phyloP scores from a whole-genome alignment of 2,113 vertebrate species.

The Platanista minor region DNA sequence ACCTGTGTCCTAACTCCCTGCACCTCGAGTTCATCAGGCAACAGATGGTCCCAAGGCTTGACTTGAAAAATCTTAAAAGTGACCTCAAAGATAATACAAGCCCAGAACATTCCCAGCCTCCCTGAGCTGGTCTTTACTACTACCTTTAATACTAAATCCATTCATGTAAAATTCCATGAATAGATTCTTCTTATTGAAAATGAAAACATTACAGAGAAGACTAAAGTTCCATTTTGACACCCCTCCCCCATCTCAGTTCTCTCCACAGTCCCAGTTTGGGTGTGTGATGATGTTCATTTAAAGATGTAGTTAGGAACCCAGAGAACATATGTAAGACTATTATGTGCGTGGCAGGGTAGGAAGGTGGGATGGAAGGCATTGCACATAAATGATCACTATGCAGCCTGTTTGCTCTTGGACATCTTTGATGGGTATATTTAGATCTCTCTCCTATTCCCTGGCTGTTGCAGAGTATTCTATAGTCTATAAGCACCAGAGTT shows the following conservation, averaged over 20 bases:
- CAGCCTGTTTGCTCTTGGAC: background rate
- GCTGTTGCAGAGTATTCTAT: background rate
- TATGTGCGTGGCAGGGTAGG: background rate
- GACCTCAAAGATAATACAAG: constrained; percentile 42
- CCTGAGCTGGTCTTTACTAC: background rate
- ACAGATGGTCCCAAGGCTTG: constrained; percentile 61
- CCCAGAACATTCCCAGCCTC: constrained; percentile 28
- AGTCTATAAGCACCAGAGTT: background rate
- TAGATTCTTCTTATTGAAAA: background rate
- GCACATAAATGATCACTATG: background rate
- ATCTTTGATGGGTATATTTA: background rate
- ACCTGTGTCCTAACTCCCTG: constrained; percentile 24
- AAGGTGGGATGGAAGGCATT: background rate
- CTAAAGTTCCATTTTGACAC: background rate
- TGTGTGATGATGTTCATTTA: background rate
- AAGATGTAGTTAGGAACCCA: background rate
- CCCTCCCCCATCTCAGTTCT: background rate
- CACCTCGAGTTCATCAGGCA: constrained; percentile 21
- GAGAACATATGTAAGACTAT: background rate
- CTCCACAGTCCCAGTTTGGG: background rate
- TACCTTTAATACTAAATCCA: background rate
- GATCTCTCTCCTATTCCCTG: background rate
- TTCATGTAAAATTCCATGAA: background rate
- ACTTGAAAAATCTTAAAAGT: constrained; percentile 49
- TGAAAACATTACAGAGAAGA: constrained; percentile 1